A percentile compares a stretch with the other conserved stretches of the same genome.
Evolutionary conservation across 2,797 vertebrate species (phyloP).

Genomic region (Tangara arthus): DNA sequence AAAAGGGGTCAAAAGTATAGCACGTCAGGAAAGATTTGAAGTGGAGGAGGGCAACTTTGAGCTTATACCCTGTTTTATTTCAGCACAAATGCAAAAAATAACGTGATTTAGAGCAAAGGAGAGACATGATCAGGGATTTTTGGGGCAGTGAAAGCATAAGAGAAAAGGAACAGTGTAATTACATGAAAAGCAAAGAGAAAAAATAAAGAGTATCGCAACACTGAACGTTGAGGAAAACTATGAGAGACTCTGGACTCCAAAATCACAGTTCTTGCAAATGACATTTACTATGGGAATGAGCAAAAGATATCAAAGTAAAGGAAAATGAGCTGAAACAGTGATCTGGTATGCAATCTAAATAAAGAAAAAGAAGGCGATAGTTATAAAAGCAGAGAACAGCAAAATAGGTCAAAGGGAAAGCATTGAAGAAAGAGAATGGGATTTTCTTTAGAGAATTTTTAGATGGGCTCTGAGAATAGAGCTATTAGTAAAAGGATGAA

Average conservation of each 20-base stretch:
- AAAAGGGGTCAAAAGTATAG: background rate
- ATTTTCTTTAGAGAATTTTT: background rate
- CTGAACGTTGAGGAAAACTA: background rate
- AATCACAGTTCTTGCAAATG: background rate
- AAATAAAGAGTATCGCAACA: background rate
- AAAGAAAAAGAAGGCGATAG: background rate
- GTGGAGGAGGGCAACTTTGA: background rate
- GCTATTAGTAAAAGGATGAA: background rate
- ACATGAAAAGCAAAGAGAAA: background rate
- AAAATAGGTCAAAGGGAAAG: background rate
- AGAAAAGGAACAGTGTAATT: background rate
- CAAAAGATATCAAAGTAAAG: background rate
- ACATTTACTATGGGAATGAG: background rate
- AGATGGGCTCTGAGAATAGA: background rate
- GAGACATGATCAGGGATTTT: background rate
- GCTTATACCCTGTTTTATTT: background rate
- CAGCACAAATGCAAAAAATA: background rate
- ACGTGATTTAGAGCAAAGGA: background rate
- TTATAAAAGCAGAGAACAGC: background rate
- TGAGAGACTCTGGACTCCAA: background rate
- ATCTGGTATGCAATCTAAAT: background rate
- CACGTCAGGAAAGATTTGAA: background rate
- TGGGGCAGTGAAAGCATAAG: background rate
- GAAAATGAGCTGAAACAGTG: constrained; percentile 10
- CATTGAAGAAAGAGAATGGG: background rate